Conservation (phyloP, 2,797 vertebrate species). For the Telmatherina bonti region DNA sequence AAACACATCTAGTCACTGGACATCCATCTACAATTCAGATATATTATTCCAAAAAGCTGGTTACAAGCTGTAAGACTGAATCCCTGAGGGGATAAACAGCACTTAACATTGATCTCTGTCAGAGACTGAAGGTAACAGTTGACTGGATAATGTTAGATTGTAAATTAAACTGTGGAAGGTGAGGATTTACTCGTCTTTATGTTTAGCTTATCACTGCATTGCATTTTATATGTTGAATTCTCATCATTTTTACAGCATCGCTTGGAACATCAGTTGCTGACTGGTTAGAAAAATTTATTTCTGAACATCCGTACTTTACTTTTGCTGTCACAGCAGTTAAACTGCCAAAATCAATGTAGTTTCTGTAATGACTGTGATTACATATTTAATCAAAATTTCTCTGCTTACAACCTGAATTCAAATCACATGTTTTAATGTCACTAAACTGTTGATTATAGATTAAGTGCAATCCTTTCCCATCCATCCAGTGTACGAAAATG, state of each 20-base stretch:
- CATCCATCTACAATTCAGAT: conserved; percentile 7
- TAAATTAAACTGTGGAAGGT: conserved; percentile 8
- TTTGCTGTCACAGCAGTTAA: conserved; percentile 26
- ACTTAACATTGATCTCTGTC: conserved; percentile 11
- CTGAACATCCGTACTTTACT: conserved; percentile 24
- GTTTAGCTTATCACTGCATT: not conserved
- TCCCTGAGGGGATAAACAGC: conserved; percentile 21
- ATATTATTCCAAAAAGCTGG: conserved; percentile 25
- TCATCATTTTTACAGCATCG: conserved; percentile 28
- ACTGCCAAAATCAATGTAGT: conserved; percentile 3
- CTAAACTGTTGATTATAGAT: not conserved
- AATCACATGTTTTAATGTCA: too few relatives aligned
- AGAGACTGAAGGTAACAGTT: conserved; percentile 9
- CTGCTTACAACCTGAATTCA: not conserved
- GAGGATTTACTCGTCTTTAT: conserved; percentile 28
- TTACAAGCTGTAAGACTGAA: conserved; percentile 3
- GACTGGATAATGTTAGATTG: conserved; percentile 16
- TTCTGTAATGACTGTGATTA: conserved; percentile 27
- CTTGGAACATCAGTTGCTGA: conserved; percentile 3
- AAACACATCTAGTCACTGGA: conserved; percentile 30
- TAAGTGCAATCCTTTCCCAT: not conserved
- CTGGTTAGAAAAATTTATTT: conserved; percentile 23
- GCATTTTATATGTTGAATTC: conserved; percentile 10
- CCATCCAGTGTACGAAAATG: not conserved
- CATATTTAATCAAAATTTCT: not conserved